Conservation (phyloP, 1,140 invertebrate species). For the Berghia stephanieae region DNA sequence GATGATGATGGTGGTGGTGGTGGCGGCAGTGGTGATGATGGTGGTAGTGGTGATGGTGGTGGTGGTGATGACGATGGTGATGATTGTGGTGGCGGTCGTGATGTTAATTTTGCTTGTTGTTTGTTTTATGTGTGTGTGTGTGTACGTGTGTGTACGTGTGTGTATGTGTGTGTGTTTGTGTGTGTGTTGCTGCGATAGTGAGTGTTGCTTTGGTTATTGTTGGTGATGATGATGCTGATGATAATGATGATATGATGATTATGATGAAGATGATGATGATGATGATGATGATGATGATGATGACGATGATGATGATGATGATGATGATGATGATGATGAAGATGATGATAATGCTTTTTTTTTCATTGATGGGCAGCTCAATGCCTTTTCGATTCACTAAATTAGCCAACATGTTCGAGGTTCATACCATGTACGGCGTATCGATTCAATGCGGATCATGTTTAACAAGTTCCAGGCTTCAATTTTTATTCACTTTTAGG, state of each 20-base stretch:
- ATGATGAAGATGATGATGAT: slow-evolving; percentile 20
- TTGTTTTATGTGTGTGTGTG: neutral
- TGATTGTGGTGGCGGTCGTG: neutral
- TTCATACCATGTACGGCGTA: too few species aligned
- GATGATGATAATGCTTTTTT: neutral
- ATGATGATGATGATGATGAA: neutral
- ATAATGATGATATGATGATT: too few species aligned
- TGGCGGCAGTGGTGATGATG: slow-evolving; percentile 1
- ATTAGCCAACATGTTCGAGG: too few species aligned
- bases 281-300: slow-evolving; percentile 9
- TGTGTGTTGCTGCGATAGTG: neutral
- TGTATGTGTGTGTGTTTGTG: neutral
- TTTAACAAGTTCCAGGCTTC: too few species aligned
- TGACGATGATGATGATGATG: slow-evolving; percentile 13
- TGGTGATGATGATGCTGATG: too few species aligned
- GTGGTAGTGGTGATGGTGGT: neutral
- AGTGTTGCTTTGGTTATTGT: neutral
- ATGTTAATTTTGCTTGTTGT: neutral
- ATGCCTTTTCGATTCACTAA: too few species aligned
- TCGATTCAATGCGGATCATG: too few species aligned
- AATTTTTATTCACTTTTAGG: too few species aligned
- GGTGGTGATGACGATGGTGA: too few species aligned
- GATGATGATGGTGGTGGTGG: slow-evolving; percentile 1
- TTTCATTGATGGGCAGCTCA: too few species aligned
- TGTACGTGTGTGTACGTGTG: neutral